A percentile compares a stretch with the other conserved stretches of the same genome.
Conservation (phyloP, 2,888 invertebrate species). For the Physocephala rufipes region DNA sequence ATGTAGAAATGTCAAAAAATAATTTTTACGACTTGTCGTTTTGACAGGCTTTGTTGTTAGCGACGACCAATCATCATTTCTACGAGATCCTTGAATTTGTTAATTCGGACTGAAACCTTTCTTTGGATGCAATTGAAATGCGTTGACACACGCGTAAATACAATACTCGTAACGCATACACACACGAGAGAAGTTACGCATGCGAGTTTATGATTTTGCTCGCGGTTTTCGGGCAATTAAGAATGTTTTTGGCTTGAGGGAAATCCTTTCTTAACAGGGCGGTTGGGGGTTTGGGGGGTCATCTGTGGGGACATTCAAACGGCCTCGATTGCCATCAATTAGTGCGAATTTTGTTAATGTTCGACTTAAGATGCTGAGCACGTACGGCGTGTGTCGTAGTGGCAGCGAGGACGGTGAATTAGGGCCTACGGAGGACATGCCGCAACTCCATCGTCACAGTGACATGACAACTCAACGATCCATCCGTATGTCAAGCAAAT, state of each 20-base stretch:
- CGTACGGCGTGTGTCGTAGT: conserved; percentile 63
- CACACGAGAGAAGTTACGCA: too few species aligned
- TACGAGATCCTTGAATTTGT: too few species aligned
- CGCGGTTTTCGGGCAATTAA: background rate
- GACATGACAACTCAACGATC: background rate
- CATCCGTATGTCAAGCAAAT: conserved; percentile 49
- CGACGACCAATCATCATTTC: background rate
- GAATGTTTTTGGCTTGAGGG: background rate
- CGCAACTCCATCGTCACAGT: background rate
- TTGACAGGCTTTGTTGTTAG: conserved; percentile 42
- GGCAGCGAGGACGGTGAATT: conserved; percentile 24
- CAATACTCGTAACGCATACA: too few species aligned
- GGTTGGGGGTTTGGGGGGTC: too few species aligned
- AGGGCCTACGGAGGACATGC: background rate
- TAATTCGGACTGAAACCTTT: too few species aligned
- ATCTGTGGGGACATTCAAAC: conserved; percentile 25
- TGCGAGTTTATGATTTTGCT: too few species aligned
- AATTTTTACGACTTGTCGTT: conserved; percentile 51
- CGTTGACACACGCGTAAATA: too few species aligned
- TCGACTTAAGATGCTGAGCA: conserved; percentile 61
- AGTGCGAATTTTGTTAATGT: conserved; percentile 59
- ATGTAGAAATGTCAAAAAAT: conserved; percentile 50
- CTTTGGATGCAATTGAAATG: too few species aligned
- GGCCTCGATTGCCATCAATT: conserved; percentile 56
- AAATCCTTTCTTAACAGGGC: conserved; percentile 22